phyloP scores from a whole-genome alignment of 2,888 invertebrate genomes.

The Lacanobia oleracea region DNA sequence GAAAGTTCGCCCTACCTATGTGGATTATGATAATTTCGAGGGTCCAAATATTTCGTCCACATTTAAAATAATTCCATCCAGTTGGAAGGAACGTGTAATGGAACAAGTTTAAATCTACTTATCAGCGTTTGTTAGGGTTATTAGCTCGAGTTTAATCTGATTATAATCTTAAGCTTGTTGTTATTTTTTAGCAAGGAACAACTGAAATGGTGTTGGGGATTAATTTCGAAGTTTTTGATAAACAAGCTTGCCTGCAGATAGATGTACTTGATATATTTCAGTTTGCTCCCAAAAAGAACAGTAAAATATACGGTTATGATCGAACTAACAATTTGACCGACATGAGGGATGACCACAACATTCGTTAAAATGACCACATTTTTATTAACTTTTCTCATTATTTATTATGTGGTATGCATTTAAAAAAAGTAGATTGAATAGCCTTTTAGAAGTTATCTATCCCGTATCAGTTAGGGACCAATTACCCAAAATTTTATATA shows the following conservation, averaged over 20 bases:
- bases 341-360: too few species aligned
- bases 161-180: slow-evolving; percentile 40
- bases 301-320: too few species aligned
- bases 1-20: slow-evolving; percentile 51
- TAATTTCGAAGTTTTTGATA: neutral
- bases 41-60: slow-evolving; percentile 83
- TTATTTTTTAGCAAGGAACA: slow-evolving; percentile 8
- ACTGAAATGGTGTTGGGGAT: neutral
- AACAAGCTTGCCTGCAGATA: neutral
- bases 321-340: too few species aligned
- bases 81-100: slow-evolving; percentile 76
- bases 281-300: too few species aligned
- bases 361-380: too few species aligned
- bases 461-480: too few species aligned
- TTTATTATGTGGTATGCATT: too few species aligned
- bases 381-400: too few species aligned
- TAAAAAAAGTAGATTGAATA: too few species aligned
- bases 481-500: too few species aligned
- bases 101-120: slow-evolving; percentile 81
- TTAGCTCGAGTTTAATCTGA: slow-evolving; percentile 58
- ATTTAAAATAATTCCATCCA: slow-evolving; percentile 84
- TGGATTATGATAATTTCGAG: slow-evolving; percentile 85
- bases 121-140: slow-evolving; percentile 70
- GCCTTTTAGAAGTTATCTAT: too few species aligned
- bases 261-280: too few species aligned